Evolutionary conservation across 2,797 vertebrate genomes (phyloP).

Genomic region (Cyprinella venusta): DNA sequence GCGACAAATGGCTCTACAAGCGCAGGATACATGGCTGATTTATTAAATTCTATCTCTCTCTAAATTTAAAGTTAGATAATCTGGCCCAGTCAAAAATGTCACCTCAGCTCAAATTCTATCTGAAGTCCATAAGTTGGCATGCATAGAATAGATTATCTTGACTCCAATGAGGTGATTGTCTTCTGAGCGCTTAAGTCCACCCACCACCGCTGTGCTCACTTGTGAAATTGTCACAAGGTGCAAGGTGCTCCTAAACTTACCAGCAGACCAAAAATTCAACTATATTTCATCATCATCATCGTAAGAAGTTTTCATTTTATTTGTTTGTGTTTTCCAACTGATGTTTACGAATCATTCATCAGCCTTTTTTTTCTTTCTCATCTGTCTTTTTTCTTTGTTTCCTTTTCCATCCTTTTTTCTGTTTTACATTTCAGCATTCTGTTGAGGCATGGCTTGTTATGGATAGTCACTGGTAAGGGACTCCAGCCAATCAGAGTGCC

Average conservation of each 20-base stretch:
- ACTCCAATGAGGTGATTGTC: not conserved
- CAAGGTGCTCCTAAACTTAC: not conserved
- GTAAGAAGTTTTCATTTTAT: slow-evolving; percentile 34
- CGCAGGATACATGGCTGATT: not conserved
- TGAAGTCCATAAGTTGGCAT: not conserved
- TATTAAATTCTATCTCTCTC: not conserved
- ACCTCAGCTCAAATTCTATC: slow-evolving; percentile 31
- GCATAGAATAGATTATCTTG: slow-evolving; percentile 22
- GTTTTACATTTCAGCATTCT: slow-evolving; percentile 54
- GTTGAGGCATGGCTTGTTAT: slow-evolving; percentile 65
- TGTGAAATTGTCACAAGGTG: not conserved
- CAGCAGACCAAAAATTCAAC: slow-evolving; percentile 24
- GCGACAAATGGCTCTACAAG: not conserved
- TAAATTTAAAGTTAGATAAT: slow-evolving; percentile 30
- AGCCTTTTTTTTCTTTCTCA: slow-evolving; percentile 14
- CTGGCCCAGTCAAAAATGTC: not conserved
- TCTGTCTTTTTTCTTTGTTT: slow-evolving; percentile 47
- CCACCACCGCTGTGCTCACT: not conserved
- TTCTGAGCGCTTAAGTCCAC: slow-evolving; percentile 3
- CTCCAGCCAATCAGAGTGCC: slow-evolving; percentile 65
- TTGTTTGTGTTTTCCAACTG: slow-evolving; percentile 54
- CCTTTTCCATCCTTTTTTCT: slow-evolving; percentile 34
- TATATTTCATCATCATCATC: slow-evolving; percentile 43
- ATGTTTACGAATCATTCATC: slow-evolving; percentile 60
- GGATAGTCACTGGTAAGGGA: slow-evolving; percentile 75